A percentile compares a stretch with the other conserved stretches of the same genome.
Evolutionary conservation across 1,140 invertebrate genomes (phyloP).

Genomic region (Tetramorium parvispinum): DNA sequence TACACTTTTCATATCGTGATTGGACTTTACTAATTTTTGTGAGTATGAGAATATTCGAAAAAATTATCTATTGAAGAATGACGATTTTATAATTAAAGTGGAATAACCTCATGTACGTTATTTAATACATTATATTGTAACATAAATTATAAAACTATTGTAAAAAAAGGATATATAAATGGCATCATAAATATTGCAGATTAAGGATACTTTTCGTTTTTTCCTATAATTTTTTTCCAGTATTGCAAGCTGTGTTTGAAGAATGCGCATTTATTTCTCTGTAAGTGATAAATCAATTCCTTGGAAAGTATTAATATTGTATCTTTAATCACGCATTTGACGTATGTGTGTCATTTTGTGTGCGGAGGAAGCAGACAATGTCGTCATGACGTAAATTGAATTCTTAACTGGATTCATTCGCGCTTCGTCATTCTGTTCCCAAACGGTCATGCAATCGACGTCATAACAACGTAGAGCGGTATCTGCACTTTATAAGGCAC

Average conservation of each 20-base stretch:
- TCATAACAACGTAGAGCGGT: slow-evolving; percentile 51
- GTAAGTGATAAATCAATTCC: neutral
- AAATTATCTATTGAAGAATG: neutral
- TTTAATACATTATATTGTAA: neutral
- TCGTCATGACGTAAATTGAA: slow-evolving; percentile 68
- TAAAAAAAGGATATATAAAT: neutral
- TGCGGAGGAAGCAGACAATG: neutral
- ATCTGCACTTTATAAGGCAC: slow-evolving; percentile 50
- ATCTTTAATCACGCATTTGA: neutral
- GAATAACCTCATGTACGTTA: neutral
- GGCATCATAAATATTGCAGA: neutral
- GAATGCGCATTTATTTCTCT: neutral
- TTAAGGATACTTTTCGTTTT: neutral
- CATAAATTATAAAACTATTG: neutral
- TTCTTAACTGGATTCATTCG: slow-evolving; percentile 58
- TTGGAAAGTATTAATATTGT: neutral
- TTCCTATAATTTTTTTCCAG: neutral
- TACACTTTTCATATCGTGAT: neutral
- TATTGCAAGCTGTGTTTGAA: neutral
- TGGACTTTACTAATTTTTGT: neutral
- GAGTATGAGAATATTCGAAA: neutral
- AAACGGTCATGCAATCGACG: slow-evolving; percentile 32
- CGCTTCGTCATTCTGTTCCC: slow-evolving; percentile 40
- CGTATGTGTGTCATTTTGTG: neutral
- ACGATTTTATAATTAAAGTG: neutral